phyloP scores from a whole-genome alignment of 2,113 vertebrate species.

The Blennius ocellaris region DNA sequence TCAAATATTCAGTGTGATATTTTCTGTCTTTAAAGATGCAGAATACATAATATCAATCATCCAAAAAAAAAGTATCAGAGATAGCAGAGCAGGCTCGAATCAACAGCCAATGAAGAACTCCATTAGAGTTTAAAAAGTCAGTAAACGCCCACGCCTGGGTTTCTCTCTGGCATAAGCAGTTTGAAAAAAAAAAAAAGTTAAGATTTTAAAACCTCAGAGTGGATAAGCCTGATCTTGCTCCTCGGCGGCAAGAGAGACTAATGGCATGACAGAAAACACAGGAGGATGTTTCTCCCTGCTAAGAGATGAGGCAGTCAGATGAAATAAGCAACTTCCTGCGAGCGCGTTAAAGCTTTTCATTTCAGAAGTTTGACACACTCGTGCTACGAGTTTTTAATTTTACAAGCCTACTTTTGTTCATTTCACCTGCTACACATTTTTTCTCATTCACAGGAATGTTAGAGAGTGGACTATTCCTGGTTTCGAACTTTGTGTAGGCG shows the following conservation, averaged over 20 bases:
- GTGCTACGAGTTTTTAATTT: slow-evolving; percentile 9
- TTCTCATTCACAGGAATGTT: too few species aligned
- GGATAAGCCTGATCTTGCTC: slow-evolving; percentile 38
- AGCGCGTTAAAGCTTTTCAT: slow-evolving; percentile 11
- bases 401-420: slow-evolving; percentile 25
- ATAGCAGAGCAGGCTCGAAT: not conserved
- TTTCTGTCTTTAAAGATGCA: too few species aligned
- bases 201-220: slow-evolving; percentile 35
- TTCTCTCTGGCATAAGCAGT: not conserved
- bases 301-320: slow-evolving; percentile 38
- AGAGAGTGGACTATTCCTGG: too few species aligned
- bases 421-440: not conserved
- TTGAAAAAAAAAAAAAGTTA: slow-evolving; percentile 11
- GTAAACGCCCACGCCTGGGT: not conserved
- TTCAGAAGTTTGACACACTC: slow-evolving; percentile 8
- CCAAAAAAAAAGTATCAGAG: not conserved
- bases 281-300: slow-evolving; percentile 28
- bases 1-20: too few species aligned
- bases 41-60: too few species aligned
- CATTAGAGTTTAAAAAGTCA: slow-evolving; percentile 19
- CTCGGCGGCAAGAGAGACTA: slow-evolving; percentile 20
- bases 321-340: slow-evolving; percentile 10
- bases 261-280: slow-evolving; percentile 36
- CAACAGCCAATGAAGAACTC: not conserved
- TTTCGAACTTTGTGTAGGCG: too few species aligned